Base-by-base conservation (phyloP, 2,113 vertebrate species). In the Serinus canaria region DNA sequence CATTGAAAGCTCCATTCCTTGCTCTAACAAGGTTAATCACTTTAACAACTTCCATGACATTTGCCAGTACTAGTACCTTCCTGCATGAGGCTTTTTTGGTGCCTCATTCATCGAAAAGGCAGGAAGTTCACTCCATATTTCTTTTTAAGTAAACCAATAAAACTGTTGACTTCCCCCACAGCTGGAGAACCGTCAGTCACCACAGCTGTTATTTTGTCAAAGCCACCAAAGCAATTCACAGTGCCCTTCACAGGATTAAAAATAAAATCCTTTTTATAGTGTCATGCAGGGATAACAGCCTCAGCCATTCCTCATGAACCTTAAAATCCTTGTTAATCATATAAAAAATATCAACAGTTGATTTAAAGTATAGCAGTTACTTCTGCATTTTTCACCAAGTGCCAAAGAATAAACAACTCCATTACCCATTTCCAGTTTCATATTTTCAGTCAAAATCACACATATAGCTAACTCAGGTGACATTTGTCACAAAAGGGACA, bases 271-370 rank as follows among this genome's bases (percentile, higher is more conserved):
- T 74, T 97, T 97, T 96, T 90, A 84, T 92, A 63, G 81, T 79
- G 83, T 91, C 46, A 44, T 56, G 62, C 67, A 92, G 62, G 82
- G 89, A 92, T 89, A 95, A 91, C 50, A 84, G 83, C 84, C 50
- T 89, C 83, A 78, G 49, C 53, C 28, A 84, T 95, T 96, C 87
- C 97, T 97, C 90, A 83, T 52, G 92, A 95, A 91, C 93, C 92
- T 97, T 94, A 97, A 97, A 98, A 98, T 97, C 96, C 89, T 94
- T 97, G 96, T 97, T 97, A 97, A 97, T 97, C 94, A 94, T 94
- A 93, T 94, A 90, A 96, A 97, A 92, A 86, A 66, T 55, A 96
- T 53, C 63, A 81, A 91, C 81, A 50, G 76, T 88, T 90, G 92
- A 76, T 96, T 91, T 89, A 59, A 90, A 89, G 37, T 62, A 41